Evolutionary conservation across 2,797 vertebrate genomes (phyloP), one percentile per base, ranked within the genome.

Genomic region (Tolypeutes matacus): DNA sequence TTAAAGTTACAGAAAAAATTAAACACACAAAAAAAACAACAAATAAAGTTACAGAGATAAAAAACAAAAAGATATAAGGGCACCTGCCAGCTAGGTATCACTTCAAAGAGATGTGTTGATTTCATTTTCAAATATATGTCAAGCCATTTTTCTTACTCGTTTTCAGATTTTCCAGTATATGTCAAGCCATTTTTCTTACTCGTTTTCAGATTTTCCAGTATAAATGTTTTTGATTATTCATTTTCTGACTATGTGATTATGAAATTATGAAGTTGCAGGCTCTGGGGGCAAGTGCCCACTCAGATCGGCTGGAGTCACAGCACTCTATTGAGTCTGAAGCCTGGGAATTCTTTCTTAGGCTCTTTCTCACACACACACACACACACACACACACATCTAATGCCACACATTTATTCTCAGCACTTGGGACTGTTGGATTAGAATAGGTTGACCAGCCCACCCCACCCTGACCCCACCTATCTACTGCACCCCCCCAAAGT

Each of bases 31-130:
- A n/a, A n/a, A n/a, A n/a, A n/a, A n/a, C n/a, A n/a, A n/a, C n/a
- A n/a, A n/a, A n/a, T 39, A 93, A 70, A 65, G 64, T 86, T 67
- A 73, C 15, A 21, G 46, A 85, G 17, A 58, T 64, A 14, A 8
- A 36, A 27, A 65, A 20, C 13, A 11, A 25, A 62, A 62, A 39
- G 27, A 46, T 5, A 0, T 6, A 11, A 36, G 25, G 31, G 53
- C 31, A 17, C 75, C 90, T 83, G 76, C 3, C 85, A 67, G 62
- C 69, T 25, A 78, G 58, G 85, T 34, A 88, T 80, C 93, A 25
- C 85, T 53, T 89, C 77, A 36, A 34, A 86, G 51, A 76, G 29
- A 65, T 5, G 20, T 53, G 56, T 51, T 18, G 5, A n/a, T 78
- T 84, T 62, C 49, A 65, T 34, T 85, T 91, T 62, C 42, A 75